These are phyloP conservation scores for Eulemur albifrons DNA, from an alignment of 2,797 vertebrate genomes.

Conservation along the genomic window DNA sequence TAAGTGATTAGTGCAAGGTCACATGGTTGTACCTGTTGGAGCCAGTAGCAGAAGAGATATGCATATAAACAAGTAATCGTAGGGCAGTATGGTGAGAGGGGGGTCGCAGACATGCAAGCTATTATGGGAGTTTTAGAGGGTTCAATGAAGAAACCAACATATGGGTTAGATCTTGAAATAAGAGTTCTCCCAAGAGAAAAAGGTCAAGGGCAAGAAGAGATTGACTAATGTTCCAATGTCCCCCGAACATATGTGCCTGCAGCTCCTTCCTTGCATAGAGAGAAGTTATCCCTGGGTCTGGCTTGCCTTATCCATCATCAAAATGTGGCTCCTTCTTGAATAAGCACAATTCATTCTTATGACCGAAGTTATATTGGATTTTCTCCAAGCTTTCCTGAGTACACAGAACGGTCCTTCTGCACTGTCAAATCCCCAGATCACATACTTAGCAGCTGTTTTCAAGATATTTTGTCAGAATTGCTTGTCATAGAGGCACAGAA, in stretches of 20 bases:
- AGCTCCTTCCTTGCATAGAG: not conserved
- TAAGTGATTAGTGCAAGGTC: not conserved
- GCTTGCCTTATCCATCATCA: not conserved
- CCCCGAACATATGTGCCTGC: not conserved
- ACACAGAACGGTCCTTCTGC: conserved; percentile 26
- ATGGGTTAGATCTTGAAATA: not conserved
- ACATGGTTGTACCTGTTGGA: not conserved
- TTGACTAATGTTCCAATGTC: not conserved
- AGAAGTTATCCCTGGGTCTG: not conserved
- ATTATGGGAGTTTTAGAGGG: not conserved
- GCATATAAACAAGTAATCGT: not conserved
- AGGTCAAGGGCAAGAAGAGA: not conserved
- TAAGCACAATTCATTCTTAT: conserved; percentile 34
- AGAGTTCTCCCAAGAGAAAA: not conserved
- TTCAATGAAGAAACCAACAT: not conserved
- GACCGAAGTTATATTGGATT: conserved; percentile 29
- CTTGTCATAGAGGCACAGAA: conserved; percentile 8
- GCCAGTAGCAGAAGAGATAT: not conserved
- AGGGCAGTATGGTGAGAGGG: not conserved
- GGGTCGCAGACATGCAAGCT: not conserved
- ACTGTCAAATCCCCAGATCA: conserved; percentile 38
- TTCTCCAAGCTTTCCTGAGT: conserved; percentile 24
- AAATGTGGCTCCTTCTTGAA: conserved; percentile 36
- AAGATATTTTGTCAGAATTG: conserved; percentile 69
- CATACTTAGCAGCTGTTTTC: conserved; percentile 64